Base-by-base conservation (phyloP, 2,113 vertebrate genomes). In the Thalassoma bifasciatum region DNA sequence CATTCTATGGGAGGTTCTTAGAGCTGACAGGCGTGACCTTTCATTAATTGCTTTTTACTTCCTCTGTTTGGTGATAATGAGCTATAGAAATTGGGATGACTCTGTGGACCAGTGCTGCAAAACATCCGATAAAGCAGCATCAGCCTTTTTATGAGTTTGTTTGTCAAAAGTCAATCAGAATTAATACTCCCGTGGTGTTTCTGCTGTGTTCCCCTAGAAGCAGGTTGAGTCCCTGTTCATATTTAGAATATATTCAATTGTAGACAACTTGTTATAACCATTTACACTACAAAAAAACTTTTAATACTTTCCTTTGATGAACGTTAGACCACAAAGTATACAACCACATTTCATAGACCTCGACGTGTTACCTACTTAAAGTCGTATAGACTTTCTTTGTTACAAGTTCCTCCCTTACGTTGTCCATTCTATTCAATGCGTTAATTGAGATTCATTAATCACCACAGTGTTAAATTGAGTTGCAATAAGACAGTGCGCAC, bases 11-110 rank as follows among this genome's bases (percentile, higher is more conserved):
- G 56, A 69, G 77, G 60, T 67, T 69, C 75, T 58, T 46, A 61
- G 52, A 72, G 72, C 69, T 72, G 83, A 81, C 85, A 82, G 79
- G 53, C 30, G 8, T 86, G 88, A 92, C 85, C 88, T 91, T 90
- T 86, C 12, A 59, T 80, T 91, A 90, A 91, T 91, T 91, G 85
- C 86, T 83, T 82, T 82, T 85, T 85, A 75, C 72, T 81, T 82
- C 77, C 86, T 80, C 82, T 77, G 79, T 86, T 85, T 75, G 64
- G 58, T 80, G 69, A 60, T 90, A 90, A 91, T 88, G 83, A 91
- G 85, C 76, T 69, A 66, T 21, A 81, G 44, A 63, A 71, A 58
- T 64, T 9, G 10, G 24, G 30, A 53, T 5, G 12, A 64, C 62
- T 77, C 72, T 24, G 21, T 49, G 75, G 67, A 69, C 59, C 63